Evolutionary conservation across 2,888 invertebrate genomes (phyloP).

Genomic region (Ectemnius cavifrons): DNA sequence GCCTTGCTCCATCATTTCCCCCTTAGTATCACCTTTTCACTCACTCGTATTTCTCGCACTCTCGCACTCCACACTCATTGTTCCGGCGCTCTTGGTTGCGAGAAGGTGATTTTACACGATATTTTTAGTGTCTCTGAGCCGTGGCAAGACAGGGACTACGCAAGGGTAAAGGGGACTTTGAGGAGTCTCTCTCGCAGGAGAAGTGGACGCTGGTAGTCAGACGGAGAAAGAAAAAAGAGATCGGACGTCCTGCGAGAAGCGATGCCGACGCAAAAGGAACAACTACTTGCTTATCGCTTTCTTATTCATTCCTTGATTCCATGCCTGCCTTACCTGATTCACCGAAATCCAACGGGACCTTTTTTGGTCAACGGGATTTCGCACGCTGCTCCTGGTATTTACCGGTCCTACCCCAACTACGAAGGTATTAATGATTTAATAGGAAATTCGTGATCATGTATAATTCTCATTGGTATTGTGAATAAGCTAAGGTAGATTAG

Average conservation of each 20-base stretch:
- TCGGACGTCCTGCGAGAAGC: slow-evolving; percentile 5
- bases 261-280: slow-evolving; percentile 13
- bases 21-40: too few relatives aligned
- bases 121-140: slow-evolving; percentile 53
- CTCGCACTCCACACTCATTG: slow-evolving; percentile 50
- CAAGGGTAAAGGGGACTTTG: neutral
- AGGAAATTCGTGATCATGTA: too few relatives aligned
- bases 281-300: neutral
- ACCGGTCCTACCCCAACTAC: too few relatives aligned
- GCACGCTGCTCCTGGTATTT: too few relatives aligned
- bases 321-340: neutral
- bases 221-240: slow-evolving; percentile 15
- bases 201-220: neutral
- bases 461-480: too few relatives aligned
- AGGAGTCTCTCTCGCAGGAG: neutral
- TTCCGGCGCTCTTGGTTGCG: slow-evolving; percentile 43
- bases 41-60: too few relatives aligned
- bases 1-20: too few relatives aligned
- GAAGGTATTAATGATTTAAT: too few relatives aligned
- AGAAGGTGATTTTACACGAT: slow-evolving; percentile 51
- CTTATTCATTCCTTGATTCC: too few relatives aligned
- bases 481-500: too few relatives aligned
- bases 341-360: neutral
- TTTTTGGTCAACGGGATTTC: neutral
- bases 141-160: neutral